Base-by-base conservation (phyloP, 2,113 vertebrate genomes). In the Guaruba guarouba region DNA sequence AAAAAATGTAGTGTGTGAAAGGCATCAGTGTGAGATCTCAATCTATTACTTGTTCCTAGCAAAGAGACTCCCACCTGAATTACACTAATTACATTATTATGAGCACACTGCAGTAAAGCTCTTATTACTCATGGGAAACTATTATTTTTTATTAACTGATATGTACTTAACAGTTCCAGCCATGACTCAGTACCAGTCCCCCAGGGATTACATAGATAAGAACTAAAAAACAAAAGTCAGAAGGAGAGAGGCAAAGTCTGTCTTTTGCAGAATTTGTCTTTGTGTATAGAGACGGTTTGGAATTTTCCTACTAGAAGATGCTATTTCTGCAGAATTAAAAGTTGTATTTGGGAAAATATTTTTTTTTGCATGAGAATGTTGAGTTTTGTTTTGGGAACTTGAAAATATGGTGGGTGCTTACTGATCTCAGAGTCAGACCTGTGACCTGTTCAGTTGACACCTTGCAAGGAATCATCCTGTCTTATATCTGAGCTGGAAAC, bases 81-180 rank as follows among this genome's bases (percentile, higher is more conserved):
- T 80, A 39, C 25, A 79, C 52, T 92, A 96, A 95, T 97, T 95
- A 93, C 70, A 63, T 66, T 91, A 85, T 76, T 91, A 90, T 64
- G 35, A 90, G 27, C 35, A 83, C 55, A 54, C 43, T 82, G 77
- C 43, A 1, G 2, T 51, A 63, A 66, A 87, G 44, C 18, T 68
- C 17, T 84, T 91, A 87, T 69, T 91, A 79, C 83, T 68, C 93
- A 66, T 57, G 86, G 83, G 91, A 89, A 93, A 69, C 6, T 49
- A 66, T 81, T 84, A 61, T 49, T 86, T 93, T 94, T 91, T 76
- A 71, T 78, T 96, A 96, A 92, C 71, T 91, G 17, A 61, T 70
- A 43, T 41, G 33, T 82, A 69, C 28, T 91, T 94, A 86, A 78
- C 23, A 31, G 31, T 70, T 81, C 39, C 48, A 86, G 19, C 27